Base-by-base conservation (phyloP, 1,140 invertebrate species). In the Cotesia glomerata region DNA sequence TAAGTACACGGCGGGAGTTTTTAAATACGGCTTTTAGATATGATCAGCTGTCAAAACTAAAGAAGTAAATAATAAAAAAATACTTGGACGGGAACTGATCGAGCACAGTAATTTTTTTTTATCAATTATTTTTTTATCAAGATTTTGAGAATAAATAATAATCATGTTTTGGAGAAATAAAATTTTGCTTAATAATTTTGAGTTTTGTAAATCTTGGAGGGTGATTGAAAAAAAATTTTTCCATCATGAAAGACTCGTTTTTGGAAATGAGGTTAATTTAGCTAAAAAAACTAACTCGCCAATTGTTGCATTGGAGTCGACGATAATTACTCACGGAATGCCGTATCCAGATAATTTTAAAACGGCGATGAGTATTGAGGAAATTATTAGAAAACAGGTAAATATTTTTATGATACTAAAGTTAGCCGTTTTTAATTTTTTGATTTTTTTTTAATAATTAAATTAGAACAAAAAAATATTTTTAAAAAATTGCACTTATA, bases 321-420 rank as follows among this genome's bases (percentile, higher is more conserved):
- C 98, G 3, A 98, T 99, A 62, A 96, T 99, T 56, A 99, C 97
- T 2, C 98, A 99, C 88, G 98, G 98, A 54, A 97, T 99, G 94
- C 97, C 98, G 0, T 95, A 92, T 88, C 98, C 98, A 0, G 85
- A 94, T 49, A 99, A 99, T 88, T 87, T 98, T 59, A 86, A 93
- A 75, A 98, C 95, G 35, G 97, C 97, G 4, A 49, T 92, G 13
- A 86, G 91, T 81, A 93, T 98, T 0, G 95, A 99, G 87, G 82
- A 92, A 71, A 90, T 93, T 69, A 89, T 99, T 4, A 89, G 91
- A 75, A 77, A 89, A 79, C 85, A 91, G 86, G 93, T 94, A 74
- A 34, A 36, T 65, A 56, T 32, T 54, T 39, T 45, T 49, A 45
- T 69, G 0, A 71, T 26, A 26, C 26, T 26, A 26, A 26, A 26